Evolutionary conservation across 37 sponge, comb jelly and placozoan species (phyloP), one percentile per base, ranked within the genome.

Genomic region (Spongia lamella): DNA sequence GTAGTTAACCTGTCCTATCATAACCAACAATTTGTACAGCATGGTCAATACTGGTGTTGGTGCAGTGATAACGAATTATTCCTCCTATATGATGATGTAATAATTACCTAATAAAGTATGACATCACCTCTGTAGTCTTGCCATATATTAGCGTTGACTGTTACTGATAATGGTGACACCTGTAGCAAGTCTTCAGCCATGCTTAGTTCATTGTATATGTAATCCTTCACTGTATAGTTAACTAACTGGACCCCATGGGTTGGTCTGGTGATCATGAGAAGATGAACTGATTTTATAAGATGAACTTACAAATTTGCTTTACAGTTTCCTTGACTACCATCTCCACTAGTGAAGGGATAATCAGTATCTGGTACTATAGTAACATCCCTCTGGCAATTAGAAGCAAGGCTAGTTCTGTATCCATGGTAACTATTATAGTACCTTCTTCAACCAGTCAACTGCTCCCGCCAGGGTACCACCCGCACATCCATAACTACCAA

Each of bases 1-100:
- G 0, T 15, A 43, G 15, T 36, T 16, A 21, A 88, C 86, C 82
- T 69, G 70, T 70, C 14, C 81, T 14, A 57, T 86, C 76, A 61
- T 89, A 93, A 36, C 94, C 94, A 55, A 93, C 85, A 15, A 90
- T 49, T 35, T 85, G 87, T 17, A 93, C 82, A 24, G 94, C 94
- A 76, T 93, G 94, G 50, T 93, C 84, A 13, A 76, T 30, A 16
- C 16, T 37, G 17, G 27, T 25, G n/a, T 34, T 38, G 22, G 71
- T 64, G 67, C 93, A 92, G 75, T 92, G 93, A 64, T 92, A 89
- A 50, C 88, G 93, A 7, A 92, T 79, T 37, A 92, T 76, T 19
- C 93, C 93, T 6, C 93, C 91, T 91, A 52, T 3, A 63, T 9
- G 1, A 32, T 38, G 17, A 1, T 29, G 13, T 38, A 15, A 62